These are phyloP conservation scores for Trachelipus rathkii DNA, from an alignment of 1,140 invertebrate species.

Conservation along the genomic window DNA sequence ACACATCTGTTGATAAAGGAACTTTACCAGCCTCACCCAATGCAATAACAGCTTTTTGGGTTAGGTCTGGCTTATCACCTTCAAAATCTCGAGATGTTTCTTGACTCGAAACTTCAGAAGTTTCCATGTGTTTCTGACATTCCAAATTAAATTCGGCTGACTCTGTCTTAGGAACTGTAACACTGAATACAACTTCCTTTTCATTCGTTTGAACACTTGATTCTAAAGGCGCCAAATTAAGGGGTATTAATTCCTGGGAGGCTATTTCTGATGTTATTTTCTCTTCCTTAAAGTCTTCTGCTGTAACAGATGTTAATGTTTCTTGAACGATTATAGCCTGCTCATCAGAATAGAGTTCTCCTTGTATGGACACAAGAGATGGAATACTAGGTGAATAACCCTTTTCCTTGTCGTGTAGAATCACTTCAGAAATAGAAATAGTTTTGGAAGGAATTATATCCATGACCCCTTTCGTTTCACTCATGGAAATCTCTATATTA, in stretches of 20 bases:
- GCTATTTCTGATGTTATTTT: slow-evolving; percentile 55
- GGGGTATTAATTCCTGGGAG: slow-evolving; percentile 46
- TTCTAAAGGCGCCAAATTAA: background rate
- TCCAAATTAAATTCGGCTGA: slow-evolving; percentile 25
- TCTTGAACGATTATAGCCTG: slow-evolving; percentile 38
- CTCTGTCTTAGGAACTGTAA: slow-evolving; percentile 8
- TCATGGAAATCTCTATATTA: background rate
- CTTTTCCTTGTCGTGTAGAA: background rate
- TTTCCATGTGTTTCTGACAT: slow-evolving; percentile 14
- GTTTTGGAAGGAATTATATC: background rate
- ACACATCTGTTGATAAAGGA: background rate
- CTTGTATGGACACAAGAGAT: background rate
- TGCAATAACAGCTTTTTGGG: slow-evolving; percentile 31
- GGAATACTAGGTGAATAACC: background rate
- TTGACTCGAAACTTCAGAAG: slow-evolving; percentile 32
- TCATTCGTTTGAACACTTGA: background rate
- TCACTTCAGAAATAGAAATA: background rate
- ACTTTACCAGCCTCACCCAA: slow-evolving; percentile 24
- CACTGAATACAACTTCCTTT: background rate
- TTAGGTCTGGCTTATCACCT: background rate
- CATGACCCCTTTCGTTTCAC: background rate
- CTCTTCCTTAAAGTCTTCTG: slow-evolving; percentile 43
- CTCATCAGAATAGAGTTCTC: background rate
- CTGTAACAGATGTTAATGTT: slow-evolving; percentile 36
- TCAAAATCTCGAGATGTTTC: slow-evolving; percentile 26